Evolutionary conservation across 2,888 invertebrate species (phyloP), one percentile per base, ranked within the genome.

Genomic region (Schrankia costaestrigalis): DNA sequence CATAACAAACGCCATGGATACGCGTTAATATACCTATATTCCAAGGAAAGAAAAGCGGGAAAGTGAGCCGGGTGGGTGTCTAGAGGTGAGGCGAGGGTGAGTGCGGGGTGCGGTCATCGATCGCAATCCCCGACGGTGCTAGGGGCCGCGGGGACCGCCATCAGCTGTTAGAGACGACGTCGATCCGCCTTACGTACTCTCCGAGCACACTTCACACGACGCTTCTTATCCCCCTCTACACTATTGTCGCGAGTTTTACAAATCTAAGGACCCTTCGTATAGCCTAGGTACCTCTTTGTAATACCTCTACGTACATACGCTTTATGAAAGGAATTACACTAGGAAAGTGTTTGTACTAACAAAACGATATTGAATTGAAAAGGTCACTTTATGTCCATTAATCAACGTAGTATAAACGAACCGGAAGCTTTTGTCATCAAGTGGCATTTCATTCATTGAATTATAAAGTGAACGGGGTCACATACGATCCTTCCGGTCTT

Each of bases 71-170:
- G 38, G 68, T 62, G 64, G 63, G 63, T 62, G 73, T 75, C 74
- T 78, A 70, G 71, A 66, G 64, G 70, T 59, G 78, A 64, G 62
- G 73, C 50, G 64, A 63, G 63, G 64, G 60, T 42, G 42, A 57
- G 70, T 56, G 74, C 66, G 79, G 75, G 78, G 78, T 60, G 79
- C 72, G 78, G 75, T 70, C 79, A 85, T 83, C 81, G 82, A 86
- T 76, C 81, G 77, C 56, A 69, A 54, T 61, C 54, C 65, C 70
- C 70, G 72, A 68, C 76, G 68, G 60, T 63, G 59, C 53, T 56
- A 43, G 67, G 63, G 63, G 61, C 63, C 71, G 60, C 61, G 71
- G 64, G 67, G 71, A 53, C 74, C 64, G 68, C 77, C 75, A 82
- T 81, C 85, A 84, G 83, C 83, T 83, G 84, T 76, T 80, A 60